Conservation (phyloP, 2,113 vertebrate genomes). For the Rhabdornis inornatus region DNA sequence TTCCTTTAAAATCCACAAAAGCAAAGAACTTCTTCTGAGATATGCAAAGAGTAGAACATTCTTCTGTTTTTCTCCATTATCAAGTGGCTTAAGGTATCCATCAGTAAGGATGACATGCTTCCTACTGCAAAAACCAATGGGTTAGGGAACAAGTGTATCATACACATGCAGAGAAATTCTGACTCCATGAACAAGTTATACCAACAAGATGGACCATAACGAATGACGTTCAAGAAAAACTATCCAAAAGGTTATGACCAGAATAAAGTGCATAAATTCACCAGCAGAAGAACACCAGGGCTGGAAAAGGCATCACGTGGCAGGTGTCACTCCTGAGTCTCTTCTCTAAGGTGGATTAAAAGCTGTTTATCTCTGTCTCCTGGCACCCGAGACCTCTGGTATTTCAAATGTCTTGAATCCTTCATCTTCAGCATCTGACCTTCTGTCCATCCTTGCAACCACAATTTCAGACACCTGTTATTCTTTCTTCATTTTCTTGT, state of each 20-base stretch:
- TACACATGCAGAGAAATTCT: background rate
- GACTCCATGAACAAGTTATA: background rate
- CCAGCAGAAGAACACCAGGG: background rate
- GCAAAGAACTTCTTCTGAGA: background rate
- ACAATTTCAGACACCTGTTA: background rate
- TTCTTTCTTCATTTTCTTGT: constrained; percentile 1
- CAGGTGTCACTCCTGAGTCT: background rate
- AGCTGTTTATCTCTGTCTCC: background rate
- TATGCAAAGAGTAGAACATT: background rate
- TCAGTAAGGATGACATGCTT: background rate
- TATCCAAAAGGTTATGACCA: background rate
- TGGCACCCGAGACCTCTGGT: background rate
- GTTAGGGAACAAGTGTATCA: background rate
- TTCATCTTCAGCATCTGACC: background rate
- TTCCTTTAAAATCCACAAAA: background rate
- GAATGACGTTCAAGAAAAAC: background rate
- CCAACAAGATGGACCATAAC: background rate
- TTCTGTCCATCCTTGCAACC: background rate
- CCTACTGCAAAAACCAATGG: background rate
- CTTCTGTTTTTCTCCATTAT: background rate
- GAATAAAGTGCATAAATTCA: background rate
- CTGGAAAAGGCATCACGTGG: background rate
- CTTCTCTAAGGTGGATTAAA: background rate
- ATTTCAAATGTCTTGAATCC: background rate
- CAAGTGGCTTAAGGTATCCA: background rate